Base-by-base conservation (phyloP, 2,888 invertebrate genomes). In the Apamea anceps region DNA sequence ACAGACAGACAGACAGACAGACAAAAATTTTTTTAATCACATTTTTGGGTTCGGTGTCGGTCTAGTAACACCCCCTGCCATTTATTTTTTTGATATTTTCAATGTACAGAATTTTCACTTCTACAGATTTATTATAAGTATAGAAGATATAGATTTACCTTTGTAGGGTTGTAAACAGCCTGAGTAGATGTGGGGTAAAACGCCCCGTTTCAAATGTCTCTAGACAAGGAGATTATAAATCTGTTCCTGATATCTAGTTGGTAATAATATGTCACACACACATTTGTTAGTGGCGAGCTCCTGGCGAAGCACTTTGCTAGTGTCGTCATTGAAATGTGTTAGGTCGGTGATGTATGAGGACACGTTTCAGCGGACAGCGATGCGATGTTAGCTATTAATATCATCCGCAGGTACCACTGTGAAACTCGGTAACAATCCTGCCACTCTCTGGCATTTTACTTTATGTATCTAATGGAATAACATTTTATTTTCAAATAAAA, bases 301-400 rank as follows among this genome's bases (percentile, higher is more conserved):
- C 71, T 76, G 45, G 83, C 66, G 80, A 60, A 85, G 85, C 84
- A 85, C 83, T 83, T 83, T 80, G 76, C 83, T 85, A 75, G 79
- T 79, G 82, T 85, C 79, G 76, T 82, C 86, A 76, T 83, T 80
- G 83, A 82, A 85, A 84, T 74, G 85, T 85, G 82, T 82, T 68
- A 83, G 71, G 67, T 80, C 76, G 65, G 80, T 85, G 86, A 85
- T 72, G 74, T 86, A 83, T 86, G 86, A 63, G 57, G 63, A 82
- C 76, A 77, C 77, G 86, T 72, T 77, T 62, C 72, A 77, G 25
- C 66, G 80, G 80, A 80, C 86, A 83, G 86, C 80, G 80, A 84
- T 85, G 84, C 84, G 84, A 84, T 82, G 82, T 74, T 54, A 45
- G 85, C 78, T 85, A 86, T 85, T 82, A 82, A 86, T 86, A 85